phyloP scores from a whole-genome alignment of 2,888 invertebrate species.

The Caenorhabditis wallacei region DNA sequence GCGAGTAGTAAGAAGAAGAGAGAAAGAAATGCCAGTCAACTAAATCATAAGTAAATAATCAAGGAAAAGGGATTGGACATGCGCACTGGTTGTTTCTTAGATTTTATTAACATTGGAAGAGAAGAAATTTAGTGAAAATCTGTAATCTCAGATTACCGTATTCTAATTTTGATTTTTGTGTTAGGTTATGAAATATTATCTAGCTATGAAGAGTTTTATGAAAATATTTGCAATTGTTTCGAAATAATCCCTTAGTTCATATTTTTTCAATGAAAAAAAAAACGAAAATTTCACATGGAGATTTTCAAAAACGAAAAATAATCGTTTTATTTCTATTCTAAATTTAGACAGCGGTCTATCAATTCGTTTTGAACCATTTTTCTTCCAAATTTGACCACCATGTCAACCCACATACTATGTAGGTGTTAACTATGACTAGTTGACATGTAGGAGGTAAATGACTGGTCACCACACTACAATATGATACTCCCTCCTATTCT shows the following conservation, averaged over 20 bases:
- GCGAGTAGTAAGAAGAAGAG: slow-evolving; percentile 3
- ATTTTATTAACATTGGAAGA: background rate
- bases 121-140: background rate
- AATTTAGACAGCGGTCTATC: no score
- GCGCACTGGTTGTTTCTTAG: slow-evolving; percentile 42
- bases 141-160: no score
- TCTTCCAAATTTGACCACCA: background rate
- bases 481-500: slow-evolving; percentile 25
- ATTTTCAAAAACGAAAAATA: background rate
- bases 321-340: no score
- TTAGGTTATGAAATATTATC: no score
- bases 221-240: background rate
- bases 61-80: slow-evolving; percentile 46
- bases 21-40: slow-evolving; percentile 39
- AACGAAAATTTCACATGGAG: background rate
- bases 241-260: background rate
- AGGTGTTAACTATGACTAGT: slow-evolving; percentile 49
- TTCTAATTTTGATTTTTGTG: no score
- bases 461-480: slow-evolving; percentile 39
- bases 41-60: slow-evolving; percentile 61
- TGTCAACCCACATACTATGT: slow-evolving; percentile 34
- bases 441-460: slow-evolving; percentile 38
- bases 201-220: no score
- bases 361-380: no score
- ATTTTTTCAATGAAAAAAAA: background rate